These are phyloP conservation scores for Pardosa pseudoannulata DNA, from an alignment of 2,888 invertebrate species.

Conservation along the genomic window DNA sequence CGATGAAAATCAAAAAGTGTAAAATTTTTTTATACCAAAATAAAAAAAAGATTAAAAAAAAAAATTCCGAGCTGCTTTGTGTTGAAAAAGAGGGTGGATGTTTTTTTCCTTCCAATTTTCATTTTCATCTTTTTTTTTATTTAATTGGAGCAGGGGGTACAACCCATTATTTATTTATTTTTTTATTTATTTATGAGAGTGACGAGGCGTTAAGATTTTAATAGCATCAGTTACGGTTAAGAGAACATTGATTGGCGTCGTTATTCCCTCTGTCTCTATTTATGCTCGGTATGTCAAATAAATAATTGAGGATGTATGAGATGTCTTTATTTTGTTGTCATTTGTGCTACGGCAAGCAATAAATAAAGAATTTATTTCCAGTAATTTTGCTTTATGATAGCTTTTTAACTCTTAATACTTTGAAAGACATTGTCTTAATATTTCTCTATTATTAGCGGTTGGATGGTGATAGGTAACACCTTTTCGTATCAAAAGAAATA, in stretches of 20 bases:
- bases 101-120: conserved; percentile 10
- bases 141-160: conserved; percentile 26
- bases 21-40: conserved; percentile 10
- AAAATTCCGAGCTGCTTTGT: conserved; percentile 9
- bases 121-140: conserved; percentile 15
- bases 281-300: conserved; percentile 64
- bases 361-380: conserved; percentile 2
- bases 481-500: no score
- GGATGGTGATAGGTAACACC: no score
- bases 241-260: conserved; percentile 62
- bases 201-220: conserved; percentile 70
- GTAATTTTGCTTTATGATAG: not conserved
- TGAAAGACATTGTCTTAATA: no score
- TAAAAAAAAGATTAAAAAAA: not conserved
- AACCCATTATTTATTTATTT: conserved; percentile 26
- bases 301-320: conserved; percentile 42
- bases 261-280: conserved; percentile 45
- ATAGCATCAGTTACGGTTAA: conserved; percentile 68
- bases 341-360: conserved; percentile 2
- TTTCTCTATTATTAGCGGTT: no score
- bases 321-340: conserved; percentile 1
- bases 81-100: conserved; percentile 18
- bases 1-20: conserved; percentile 69
- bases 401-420: not conserved
- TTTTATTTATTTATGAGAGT: conserved; percentile 31